These are phyloP conservation scores for Philhelius pedissequus DNA, from an alignment of 2,888 invertebrate species.

Conservation along the genomic window DNA sequence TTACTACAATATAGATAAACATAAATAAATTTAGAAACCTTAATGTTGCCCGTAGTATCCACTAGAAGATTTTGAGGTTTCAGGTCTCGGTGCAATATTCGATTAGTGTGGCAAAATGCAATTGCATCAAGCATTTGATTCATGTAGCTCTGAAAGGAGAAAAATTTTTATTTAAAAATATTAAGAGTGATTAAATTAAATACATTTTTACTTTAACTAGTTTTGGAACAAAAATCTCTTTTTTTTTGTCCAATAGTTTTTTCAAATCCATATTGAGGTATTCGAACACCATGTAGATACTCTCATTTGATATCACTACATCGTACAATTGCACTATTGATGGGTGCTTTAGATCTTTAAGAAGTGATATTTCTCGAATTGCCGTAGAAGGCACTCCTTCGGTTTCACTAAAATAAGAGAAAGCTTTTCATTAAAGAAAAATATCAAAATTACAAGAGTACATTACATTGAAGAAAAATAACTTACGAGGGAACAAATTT, in stretches of 20 bases:
- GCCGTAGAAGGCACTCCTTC: slow-evolving; percentile 99
- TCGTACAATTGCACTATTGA: slow-evolving; percentile 94
- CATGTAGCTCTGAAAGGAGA: slow-evolving; percentile 84
- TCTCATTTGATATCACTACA: slow-evolving; percentile 91
- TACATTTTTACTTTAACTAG: slow-evolving; percentile 83
- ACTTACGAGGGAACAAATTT: too few relatives aligned
- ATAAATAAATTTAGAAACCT: too few relatives aligned
- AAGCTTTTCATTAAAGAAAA: too few relatives aligned
- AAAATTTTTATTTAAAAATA: not conserved
- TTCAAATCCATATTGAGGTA: slow-evolving; percentile 96
- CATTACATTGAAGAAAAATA: too few relatives aligned
- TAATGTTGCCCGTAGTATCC: slow-evolving; percentile 91
- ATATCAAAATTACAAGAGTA: too few relatives aligned
- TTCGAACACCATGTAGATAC: slow-evolving; percentile 96
- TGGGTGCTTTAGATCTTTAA: slow-evolving; percentile 93
- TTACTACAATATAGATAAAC: too few relatives aligned
- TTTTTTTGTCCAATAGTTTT: slow-evolving; percentile 88
- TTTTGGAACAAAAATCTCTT: slow-evolving; percentile 82
- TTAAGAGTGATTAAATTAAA: not conserved
- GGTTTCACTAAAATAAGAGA: slow-evolving; percentile 85
- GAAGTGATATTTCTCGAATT: slow-evolving; percentile 95
- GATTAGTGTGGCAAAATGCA: slow-evolving; percentile 92
- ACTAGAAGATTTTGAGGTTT: slow-evolving; percentile 98
- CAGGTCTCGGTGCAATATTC: slow-evolving; percentile 94
- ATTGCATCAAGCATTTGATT: slow-evolving; percentile 93